Evolutionary conservation across 2,797 vertebrate genomes (phyloP), one percentile per base, ranked within the genome.

Genomic region (Pseudopleuronectes americanus): DNA sequence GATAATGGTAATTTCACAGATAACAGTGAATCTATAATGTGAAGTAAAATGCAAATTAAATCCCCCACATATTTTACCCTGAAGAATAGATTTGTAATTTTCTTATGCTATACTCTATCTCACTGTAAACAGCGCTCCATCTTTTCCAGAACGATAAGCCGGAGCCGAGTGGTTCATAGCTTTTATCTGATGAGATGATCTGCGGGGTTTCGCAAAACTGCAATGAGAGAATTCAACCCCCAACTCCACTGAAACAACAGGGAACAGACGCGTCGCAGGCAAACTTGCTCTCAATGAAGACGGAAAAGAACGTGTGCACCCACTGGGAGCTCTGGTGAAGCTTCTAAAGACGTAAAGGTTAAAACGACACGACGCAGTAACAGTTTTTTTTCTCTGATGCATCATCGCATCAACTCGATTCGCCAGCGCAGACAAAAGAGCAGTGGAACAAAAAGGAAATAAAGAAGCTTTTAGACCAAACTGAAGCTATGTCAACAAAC

Each of bases 1-100:
- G 89, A 92, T 92, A 92, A 86, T 86, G 70, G 83, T 90, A 93
- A 93, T 91, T 92, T 92, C 86, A 89, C 84, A 93, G 90, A 93
- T 93, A 93, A 87, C 87, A 80, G 79, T 76, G 76, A 87, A 90
- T 92, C 80, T 82, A 84, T 87, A 90, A 90, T 83, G 76, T 89
- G 70, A 76, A 87, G 67, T 82, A 82, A 90, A 89, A 93, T 94
- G 92, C 90, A 89, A 92, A 94, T 93, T 88, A 91, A 91, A 89
- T 79, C 84, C 87, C 74, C 73, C 66, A 49, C 65, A 87, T 82
- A 90, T 86, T 90, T 80, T 86, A 83, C 87, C 92, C 90, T 57
- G 84, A 88, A 91, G 92, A 92, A 90, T 69, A 89, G 90, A 92
- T 84, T 89, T 87, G 86, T 90, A 86, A 90, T 91, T 91, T 89